Evolutionary conservation across 2,888 invertebrate genomes (phyloP), one percentile per base, ranked within the genome.

Genomic region (Drosophila ezoana): DNA sequence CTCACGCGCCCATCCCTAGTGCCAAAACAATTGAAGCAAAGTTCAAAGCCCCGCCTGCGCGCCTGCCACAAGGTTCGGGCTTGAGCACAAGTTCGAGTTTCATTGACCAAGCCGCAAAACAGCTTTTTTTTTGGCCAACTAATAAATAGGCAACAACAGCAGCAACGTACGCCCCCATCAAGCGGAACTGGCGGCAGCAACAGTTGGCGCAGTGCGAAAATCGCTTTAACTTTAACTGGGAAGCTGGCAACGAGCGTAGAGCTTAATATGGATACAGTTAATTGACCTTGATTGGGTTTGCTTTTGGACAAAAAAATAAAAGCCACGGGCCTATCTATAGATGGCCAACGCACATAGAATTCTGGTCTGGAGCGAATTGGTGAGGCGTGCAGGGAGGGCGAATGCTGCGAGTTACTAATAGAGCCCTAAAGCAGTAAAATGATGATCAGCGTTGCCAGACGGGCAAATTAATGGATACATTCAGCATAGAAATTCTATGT

Each of bases 241-340:
- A 48, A 48, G 67, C 65, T 52, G 60, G 37, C 53, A 68, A 38
- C 48, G 48, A 62, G 65, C 58, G 45, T 45, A 62, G 58, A 66
- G 72, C 84, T 89, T 76, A 77, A 83, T 85, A 83, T 89, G 89
- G 85, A 75, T 84, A 90, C 90, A 89, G 90, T 90, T 90, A 90
- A 90, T 89, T 90, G 90, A 90, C 90, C 90, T 90, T 90, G 90
- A 90, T 90, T 89, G 81, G 75, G 84, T 80, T 80, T 80, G 73
- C 72, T 76, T 86, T 85, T 81, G 76, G 76, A 44, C 70, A 66
- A 66, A 67, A 62, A 28, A 28, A 28, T 28, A 28, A 2, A 56
- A n/a, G 37, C 58, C 59, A 53, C 60, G 64, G 60, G 53, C 64
- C 38, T n/a, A 16, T 23, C 47, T 40, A 47, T 35, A 58, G 57